Evolutionary conservation across 2,888 invertebrate genomes (phyloP).

Genomic region (Muscina levida): DNA sequence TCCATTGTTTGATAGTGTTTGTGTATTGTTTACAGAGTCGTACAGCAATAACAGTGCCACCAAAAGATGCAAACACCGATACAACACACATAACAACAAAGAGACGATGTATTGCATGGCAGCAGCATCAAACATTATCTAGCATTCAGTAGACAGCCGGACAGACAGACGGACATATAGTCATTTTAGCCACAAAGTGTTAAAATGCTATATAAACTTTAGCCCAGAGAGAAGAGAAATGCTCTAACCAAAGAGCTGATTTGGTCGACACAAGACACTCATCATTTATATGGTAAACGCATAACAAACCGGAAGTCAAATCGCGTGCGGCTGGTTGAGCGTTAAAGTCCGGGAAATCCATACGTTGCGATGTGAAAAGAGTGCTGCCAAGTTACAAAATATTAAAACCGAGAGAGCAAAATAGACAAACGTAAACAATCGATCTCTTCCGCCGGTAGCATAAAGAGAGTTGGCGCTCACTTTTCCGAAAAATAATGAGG

Average conservation of each 20-base stretch:
- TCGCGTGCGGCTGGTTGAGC: conserved; percentile 45
- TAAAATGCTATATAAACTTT: conserved; percentile 57
- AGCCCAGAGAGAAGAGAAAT: conserved; percentile 26
- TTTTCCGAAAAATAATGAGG: conserved; percentile 35
- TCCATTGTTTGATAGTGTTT: conserved; percentile 19
- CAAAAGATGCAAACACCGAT: conserved; percentile 45
- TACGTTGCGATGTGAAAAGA: conserved; percentile 19
- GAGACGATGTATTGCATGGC: background rate
- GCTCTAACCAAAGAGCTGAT: conserved; percentile 58
- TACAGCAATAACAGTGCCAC: conserved; percentile 39
- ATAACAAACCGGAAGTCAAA: conserved; percentile 67
- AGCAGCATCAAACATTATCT: conserved; percentile 19
- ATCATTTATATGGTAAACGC: conserved; percentile 68
- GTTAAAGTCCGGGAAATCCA: background rate
- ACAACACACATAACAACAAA: conserved; percentile 26
- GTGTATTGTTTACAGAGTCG: conserved; percentile 26
- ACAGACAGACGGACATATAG: background rate
- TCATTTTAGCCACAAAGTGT: conserved; percentile 54
- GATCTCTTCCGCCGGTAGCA: background rate
- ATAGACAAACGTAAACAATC: conserved; percentile 50
- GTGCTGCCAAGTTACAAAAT: conserved; percentile 63
- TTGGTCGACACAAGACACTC: conserved; percentile 63
- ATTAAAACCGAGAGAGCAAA: background rate
- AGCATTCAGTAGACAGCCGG: background rate
- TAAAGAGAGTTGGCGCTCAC: background rate